Conservation (phyloP, 1,140 invertebrate species). For the Scaptodrosophila lebanonensis region DNA sequence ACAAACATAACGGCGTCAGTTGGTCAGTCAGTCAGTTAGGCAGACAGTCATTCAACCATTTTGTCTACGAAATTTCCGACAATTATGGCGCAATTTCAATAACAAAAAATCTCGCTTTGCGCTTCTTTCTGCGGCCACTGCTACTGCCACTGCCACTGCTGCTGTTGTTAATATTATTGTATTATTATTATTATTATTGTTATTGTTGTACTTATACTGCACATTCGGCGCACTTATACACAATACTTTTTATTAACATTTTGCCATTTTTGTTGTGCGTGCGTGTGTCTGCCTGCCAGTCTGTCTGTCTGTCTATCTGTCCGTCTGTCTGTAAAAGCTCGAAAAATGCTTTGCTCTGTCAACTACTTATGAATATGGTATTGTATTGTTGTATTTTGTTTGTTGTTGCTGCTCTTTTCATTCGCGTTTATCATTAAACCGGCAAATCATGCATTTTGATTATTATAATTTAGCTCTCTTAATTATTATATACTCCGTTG, state of each 20-base stretch:
- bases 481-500: not conserved
- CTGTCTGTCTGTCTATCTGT: too few relatives aligned
- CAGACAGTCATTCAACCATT: constrained; percentile 18
- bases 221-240: constrained; percentile 21
- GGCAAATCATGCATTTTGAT: too few relatives aligned
- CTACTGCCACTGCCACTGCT: too few relatives aligned
- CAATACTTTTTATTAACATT: constrained; percentile 1
- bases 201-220: constrained; percentile 10
- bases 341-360: too few relatives aligned
- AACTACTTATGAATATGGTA: too few relatives aligned
- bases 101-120: constrained; percentile 35
- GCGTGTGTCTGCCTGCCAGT: too few relatives aligned
- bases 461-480: too few relatives aligned
- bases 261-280: too few relatives aligned
- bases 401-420: constrained; percentile 2
- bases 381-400: constrained; percentile 1
- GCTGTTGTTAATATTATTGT: constrained; percentile 40
- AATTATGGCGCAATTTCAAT: constrained; percentile 66
- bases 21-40: constrained; percentile 13
- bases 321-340: too few relatives aligned
- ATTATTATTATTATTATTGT: constrained; percentile 46
- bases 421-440: too few relatives aligned
- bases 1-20: not conserved
- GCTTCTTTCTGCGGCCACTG: constrained; percentile 20
- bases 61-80: constrained; percentile 40